A percentile compares a stretch with the other conserved stretches of the same genome.
Conservation (phyloP, 2,888 invertebrate species). For the Maniola hyperantus region DNA sequence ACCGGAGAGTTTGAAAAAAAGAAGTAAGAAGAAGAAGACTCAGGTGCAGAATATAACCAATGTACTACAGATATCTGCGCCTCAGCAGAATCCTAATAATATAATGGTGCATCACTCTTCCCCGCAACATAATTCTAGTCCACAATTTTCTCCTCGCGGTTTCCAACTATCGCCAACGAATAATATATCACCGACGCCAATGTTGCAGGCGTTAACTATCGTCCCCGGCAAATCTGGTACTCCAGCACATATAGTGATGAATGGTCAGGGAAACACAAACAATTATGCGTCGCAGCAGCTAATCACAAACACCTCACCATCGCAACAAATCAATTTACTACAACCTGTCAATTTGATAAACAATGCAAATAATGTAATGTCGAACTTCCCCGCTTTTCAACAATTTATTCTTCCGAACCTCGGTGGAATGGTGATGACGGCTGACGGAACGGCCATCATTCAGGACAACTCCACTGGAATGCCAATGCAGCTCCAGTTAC, state of each 20-base stretch:
- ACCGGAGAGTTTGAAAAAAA: conserved; percentile 86
- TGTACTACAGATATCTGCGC: conserved; percentile 86
- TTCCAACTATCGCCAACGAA: conserved; percentile 89
- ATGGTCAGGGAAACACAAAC: conserved; percentile 85
- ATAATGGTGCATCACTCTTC: conserved; percentile 81
- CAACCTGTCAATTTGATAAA: conserved; percentile 93
- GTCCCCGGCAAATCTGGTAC: conserved; percentile 89
- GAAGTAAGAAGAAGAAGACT: conserved; percentile 88
- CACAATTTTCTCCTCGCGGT: conserved; percentile 87
- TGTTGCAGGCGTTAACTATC: conserved; percentile 89
- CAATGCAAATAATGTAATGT: conserved; percentile 85
- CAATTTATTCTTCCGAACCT: conserved; percentile 92
- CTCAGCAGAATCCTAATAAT: conserved; percentile 85
- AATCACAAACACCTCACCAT: conserved; percentile 83
- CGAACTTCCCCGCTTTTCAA: conserved; percentile 90
- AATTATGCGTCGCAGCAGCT: conserved; percentile 86
- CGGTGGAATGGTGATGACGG: conserved; percentile 92
- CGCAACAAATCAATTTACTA: conserved; percentile 87
- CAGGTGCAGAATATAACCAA: conserved; percentile 87
- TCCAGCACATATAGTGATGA: conserved; percentile 90
- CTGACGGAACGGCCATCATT: conserved; percentile 89
- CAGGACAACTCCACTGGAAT: conserved; percentile 86
- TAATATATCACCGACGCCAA: conserved; percentile 85
- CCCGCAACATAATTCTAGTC: conserved; percentile 73
- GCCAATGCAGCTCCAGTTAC: conserved; percentile 89